A percentile compares a stretch with the other conserved stretches of the same genome.
phyloP scores from a whole-genome alignment of 2,113 vertebrate species.

The Dromiciops gliroides region DNA sequence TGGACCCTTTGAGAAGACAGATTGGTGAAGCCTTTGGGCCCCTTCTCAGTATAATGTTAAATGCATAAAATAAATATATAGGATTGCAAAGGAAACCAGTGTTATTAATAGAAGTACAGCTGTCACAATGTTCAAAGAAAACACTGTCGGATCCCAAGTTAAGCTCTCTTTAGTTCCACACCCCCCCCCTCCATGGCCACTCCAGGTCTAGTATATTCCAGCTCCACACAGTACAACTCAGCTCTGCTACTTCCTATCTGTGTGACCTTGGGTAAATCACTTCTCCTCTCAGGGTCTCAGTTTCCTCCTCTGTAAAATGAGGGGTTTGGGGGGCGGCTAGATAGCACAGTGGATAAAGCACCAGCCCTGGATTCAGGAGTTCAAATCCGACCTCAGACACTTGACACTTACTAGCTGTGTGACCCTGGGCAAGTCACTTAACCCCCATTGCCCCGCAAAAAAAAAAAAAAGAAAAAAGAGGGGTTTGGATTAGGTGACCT shows the following conservation, averaged over 20 bases:
- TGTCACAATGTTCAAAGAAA: neutral
- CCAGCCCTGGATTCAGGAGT: neutral
- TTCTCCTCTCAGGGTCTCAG: too few species aligned
- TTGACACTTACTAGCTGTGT: neutral
- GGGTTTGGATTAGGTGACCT: neutral
- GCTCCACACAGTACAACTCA: neutral
- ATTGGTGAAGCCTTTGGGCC: neutral
- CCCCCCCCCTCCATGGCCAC: neutral
- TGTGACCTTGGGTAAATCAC: too few species aligned
- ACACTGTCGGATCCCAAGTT: neutral
- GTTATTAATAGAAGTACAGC: neutral
- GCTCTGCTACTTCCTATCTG: too few species aligned
- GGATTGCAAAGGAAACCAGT: neutral
- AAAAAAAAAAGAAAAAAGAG: too few species aligned
- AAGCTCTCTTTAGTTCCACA: neutral
- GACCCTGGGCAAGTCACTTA: neutral
- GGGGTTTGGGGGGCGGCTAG: too few species aligned
- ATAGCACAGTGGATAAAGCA: too few species aligned
- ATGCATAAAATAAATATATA: neutral
- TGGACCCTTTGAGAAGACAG: neutral
- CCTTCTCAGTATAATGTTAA: neutral
- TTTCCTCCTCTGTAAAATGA: too few species aligned
- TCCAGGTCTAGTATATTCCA: neutral
- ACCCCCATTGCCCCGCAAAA: too few species aligned
- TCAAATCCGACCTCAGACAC: neutral